Evolutionary conservation across 2,113 vertebrate species (phyloP).

Genomic region (Zonotrichia leucophrys): DNA sequence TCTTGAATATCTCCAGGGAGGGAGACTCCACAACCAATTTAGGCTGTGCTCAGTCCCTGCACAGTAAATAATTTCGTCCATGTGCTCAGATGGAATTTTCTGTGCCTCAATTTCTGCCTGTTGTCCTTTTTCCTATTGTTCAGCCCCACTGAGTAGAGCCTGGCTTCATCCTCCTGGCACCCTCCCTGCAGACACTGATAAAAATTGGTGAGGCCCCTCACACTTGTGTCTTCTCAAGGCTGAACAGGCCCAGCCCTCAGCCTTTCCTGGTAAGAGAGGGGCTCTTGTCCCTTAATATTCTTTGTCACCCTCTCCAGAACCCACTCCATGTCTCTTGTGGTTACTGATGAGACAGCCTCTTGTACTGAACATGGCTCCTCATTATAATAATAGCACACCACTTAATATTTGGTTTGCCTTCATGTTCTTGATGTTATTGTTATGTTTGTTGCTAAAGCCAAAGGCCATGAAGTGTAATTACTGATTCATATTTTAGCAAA

Average conservation of each 20-base stretch:
- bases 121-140: not conserved
- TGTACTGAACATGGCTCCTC: not conserved
- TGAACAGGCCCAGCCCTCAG: not conserved
- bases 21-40: not conserved
- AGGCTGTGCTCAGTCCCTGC: fast-evolving
- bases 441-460: not conserved
- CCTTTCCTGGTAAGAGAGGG: not conserved
- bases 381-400: not conserved
- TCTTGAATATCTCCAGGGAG: not conserved
- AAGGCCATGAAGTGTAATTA: not conserved
- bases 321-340: not conserved
- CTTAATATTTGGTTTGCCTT: not conserved
- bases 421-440: not conserved
- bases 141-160: too few relatives aligned
- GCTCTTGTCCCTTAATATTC: not conserved
- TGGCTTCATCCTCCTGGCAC: not conserved
- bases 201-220: not conserved
- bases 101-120: not conserved
- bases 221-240: not conserved
- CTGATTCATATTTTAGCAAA: not conserved
- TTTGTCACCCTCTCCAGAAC: not conserved
- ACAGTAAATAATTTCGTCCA: not conserved
- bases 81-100: not conserved
- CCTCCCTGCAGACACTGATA: not conserved
- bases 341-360: not conserved